Evolutionary conservation across 2,888 invertebrate genomes (phyloP).

Genomic region (Dicyrtoma fusca): DNA sequence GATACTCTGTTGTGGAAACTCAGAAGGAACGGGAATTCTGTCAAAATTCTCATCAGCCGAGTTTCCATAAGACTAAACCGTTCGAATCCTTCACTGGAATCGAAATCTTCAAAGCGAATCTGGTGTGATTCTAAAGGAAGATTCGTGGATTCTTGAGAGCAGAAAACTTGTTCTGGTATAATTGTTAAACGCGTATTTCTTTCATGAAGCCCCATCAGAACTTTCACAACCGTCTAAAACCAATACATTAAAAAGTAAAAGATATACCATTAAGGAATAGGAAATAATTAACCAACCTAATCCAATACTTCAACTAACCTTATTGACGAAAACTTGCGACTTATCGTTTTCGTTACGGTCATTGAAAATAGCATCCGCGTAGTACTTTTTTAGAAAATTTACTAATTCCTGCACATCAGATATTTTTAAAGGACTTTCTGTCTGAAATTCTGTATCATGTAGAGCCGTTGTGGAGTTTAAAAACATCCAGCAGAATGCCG

Average conservation of each 20-base stretch:
- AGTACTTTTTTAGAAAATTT: constrained; percentile 18
- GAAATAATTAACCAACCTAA: not conserved
- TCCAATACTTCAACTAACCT: constrained; percentile 1
- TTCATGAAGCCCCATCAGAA: constrained; percentile 76
- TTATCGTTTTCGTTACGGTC: constrained; percentile 24
- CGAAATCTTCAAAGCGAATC: constrained; percentile 62
- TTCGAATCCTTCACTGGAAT: constrained; percentile 18
- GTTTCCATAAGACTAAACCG: constrained; percentile 70
- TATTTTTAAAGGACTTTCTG: constrained; percentile 10
- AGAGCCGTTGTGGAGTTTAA: constrained; percentile 34
- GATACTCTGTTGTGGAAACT: constrained; percentile 87
- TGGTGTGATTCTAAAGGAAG: constrained; percentile 57
- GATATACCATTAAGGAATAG: not conserved
- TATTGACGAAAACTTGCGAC: constrained; percentile 1
- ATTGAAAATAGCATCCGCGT: constrained; percentile 18
- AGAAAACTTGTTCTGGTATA: constrained; percentile 74
- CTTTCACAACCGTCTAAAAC: constrained; percentile 23
- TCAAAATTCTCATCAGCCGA: constrained; percentile 81
- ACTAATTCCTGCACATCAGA: constrained; percentile 20
- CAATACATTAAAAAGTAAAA: not conserved
- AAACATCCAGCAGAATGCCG: constrained; percentile 35
- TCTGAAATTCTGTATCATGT: constrained; percentile 36
- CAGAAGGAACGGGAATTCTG: constrained; percentile 92
- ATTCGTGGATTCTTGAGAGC: constrained; percentile 60
- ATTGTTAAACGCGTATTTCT: constrained; percentile 82